Conservation (phyloP, 2,888 invertebrate genomes). For the Andrena bicolor region DNA sequence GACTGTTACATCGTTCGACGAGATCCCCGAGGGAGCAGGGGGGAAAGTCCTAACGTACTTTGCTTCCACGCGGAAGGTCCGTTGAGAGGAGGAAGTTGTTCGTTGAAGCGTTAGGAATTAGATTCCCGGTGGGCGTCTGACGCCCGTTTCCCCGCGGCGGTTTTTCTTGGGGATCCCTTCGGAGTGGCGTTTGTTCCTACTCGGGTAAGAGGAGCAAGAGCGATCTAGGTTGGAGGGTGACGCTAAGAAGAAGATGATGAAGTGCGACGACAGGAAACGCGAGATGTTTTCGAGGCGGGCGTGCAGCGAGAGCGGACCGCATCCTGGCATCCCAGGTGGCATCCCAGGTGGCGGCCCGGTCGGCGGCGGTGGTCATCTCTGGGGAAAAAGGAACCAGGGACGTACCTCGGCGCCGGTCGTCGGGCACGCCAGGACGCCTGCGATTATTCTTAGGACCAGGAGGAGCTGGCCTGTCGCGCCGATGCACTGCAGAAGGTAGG, state of each 20-base stretch:
- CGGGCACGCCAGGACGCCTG: constrained; percentile 85
- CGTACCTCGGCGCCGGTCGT: constrained; percentile 91
- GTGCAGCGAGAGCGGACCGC: constrained; percentile 90
- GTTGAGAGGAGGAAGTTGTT: constrained; percentile 1
- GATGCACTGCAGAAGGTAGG: constrained; percentile 89
- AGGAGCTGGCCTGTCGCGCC: constrained; percentile 93
- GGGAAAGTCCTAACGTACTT: background rate
- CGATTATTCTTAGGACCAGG: constrained; percentile 89
- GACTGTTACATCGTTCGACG: background rate
- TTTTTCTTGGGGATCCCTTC: background rate
- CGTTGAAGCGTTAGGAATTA: background rate
- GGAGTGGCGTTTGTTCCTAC: background rate
- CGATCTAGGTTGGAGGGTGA: background rate
- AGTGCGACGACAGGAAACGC: constrained; percentile 82
- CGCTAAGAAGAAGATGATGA: constrained; percentile 76
- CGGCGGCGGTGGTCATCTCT: constrained; percentile 86
- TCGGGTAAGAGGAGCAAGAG: no score
- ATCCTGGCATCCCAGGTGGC: constrained; percentile 86
- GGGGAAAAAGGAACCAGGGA: constrained; percentile 87
- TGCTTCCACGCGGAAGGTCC: background rate
- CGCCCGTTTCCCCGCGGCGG: background rate
- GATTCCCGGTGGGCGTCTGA: constrained; percentile 3
- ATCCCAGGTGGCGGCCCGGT: constrained; percentile 65
- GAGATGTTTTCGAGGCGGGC: constrained; percentile 86
- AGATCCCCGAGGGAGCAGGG: constrained; percentile 1